Base-by-base conservation (phyloP, 2,113 vertebrate genomes). In the Datnioides undecimradiatus region DNA sequence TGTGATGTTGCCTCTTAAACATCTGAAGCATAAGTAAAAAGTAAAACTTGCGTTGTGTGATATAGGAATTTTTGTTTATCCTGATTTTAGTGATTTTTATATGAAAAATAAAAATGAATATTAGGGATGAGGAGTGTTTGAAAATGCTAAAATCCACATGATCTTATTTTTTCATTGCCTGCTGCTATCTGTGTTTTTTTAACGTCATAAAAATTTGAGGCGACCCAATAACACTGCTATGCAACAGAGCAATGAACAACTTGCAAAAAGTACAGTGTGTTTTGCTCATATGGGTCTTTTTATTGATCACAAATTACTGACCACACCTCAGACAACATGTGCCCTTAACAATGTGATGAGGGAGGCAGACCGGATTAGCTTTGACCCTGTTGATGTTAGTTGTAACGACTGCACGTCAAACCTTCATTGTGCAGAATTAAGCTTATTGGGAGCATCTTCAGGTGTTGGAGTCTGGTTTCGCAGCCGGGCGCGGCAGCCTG, bases 401-500 rank as follows among this genome's bases (percentile, higher is more conserved):
- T 62, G 38, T 13, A 8, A 67, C 48, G 27, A 8, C 27, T 27
- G 60, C 16, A 54, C 63, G 54, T 66, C 58, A 31, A 54, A 55
- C 9, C 38, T 1, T 17, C 23, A 27, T 31, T 11, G 6, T 8
- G 25, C 13, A 17, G 25, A 46, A 17, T 16, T 62, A 67, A 62
- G 11, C 68, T 75, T 36, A 36, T 33, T 23, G n/a, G 54, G 48
- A 75, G n/a, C 16, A n/a, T 65, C 49, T 76, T 45, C 49, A 57
- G 43, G 14, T 64, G 4, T 25, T 33, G 36, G 45, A 59, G 57
- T 25, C 16, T 62, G 64, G 10, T 58, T 80, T 14, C 45, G 64
- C 76, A 74, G 66, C 40, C 13, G 46, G 85, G 72, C 90, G 76
- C 48, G 25, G 80, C 73, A 51, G 65, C 55, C 55, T 80, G 78